These are phyloP conservation scores for Sogatella furcifera DNA, from an alignment of 1,140 invertebrate genomes.

Conservation along the genomic window DNA sequence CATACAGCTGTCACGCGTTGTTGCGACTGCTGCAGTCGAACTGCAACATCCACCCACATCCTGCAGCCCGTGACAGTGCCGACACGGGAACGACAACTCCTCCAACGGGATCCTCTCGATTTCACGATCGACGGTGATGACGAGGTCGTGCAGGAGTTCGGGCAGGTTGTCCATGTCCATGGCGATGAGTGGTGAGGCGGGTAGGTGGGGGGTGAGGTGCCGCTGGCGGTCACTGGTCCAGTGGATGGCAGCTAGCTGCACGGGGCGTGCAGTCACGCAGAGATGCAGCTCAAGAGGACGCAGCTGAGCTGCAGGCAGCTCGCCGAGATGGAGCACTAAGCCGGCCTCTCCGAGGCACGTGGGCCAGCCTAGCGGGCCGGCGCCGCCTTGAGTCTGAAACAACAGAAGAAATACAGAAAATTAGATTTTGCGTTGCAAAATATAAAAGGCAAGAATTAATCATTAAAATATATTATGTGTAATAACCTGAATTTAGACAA, in stretches of 20 bases:
- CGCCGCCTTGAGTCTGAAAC: slow-evolving; percentile 36
- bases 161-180: slow-evolving; percentile 34
- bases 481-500: no score
- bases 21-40: no score
- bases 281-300: slow-evolving; percentile 40
- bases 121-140: slow-evolving; percentile 53
- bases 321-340: slow-evolving; percentile 36
- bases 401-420: not conserved
- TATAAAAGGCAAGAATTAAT: no score
- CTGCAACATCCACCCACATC: slow-evolving; percentile 26
- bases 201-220: not conserved
- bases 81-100: slow-evolving; percentile 50
- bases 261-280: slow-evolving; percentile 30
- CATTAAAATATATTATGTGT: no score
- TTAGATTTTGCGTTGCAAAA: no score
- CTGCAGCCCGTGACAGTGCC: slow-evolving; percentile 36
- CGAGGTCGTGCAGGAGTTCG: slow-evolving; percentile 45
- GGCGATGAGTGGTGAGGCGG: slow-evolving; percentile 4
- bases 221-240: slow-evolving; percentile 16
- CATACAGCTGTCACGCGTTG: slow-evolving; percentile 31
- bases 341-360: slow-evolving; percentile 34
- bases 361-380: slow-evolving; percentile 37
- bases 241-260: not conserved
- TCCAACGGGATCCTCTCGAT: slow-evolving; percentile 52
- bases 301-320: slow-evolving; percentile 36